Evolutionary conservation across 2,113 vertebrate species (phyloP).

Genomic region (Cyanoramphus novaezelandiae): DNA sequence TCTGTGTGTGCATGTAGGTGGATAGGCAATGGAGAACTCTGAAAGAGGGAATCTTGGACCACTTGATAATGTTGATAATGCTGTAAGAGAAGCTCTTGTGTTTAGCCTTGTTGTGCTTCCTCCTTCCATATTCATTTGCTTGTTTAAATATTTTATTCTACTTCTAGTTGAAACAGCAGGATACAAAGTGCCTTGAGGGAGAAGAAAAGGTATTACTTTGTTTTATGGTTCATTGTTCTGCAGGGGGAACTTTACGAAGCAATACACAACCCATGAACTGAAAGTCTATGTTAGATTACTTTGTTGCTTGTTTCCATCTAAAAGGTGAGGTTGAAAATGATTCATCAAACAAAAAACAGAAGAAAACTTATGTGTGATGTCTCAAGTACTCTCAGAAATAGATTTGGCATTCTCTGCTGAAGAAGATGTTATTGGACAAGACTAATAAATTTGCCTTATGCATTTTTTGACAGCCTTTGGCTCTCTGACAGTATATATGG

Average conservation of each 20-base stretch:
- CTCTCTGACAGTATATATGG: background rate
- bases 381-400: background rate
- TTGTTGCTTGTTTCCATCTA: background rate
- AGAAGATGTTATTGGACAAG: background rate
- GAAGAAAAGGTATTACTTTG: constrained; percentile 18
- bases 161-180: background rate
- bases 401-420: background rate
- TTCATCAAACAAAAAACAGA: background rate
- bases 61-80: background rate
- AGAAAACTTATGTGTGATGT: background rate
- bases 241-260: background rate
- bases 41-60: background rate
- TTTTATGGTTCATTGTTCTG: constrained; percentile 31
- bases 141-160: constrained; percentile 46
- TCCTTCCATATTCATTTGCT: background rate
- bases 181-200: constrained; percentile 17
- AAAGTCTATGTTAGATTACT: background rate
- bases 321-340: background rate
- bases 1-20: background rate
- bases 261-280: background rate
- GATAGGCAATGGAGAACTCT: background rate
- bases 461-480: background rate
- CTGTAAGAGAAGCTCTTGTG: background rate
- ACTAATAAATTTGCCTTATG: background rate
- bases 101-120: background rate